phyloP scores from a whole-genome alignment of 1,140 invertebrate genomes.

The Xylocopa sonorina region DNA sequence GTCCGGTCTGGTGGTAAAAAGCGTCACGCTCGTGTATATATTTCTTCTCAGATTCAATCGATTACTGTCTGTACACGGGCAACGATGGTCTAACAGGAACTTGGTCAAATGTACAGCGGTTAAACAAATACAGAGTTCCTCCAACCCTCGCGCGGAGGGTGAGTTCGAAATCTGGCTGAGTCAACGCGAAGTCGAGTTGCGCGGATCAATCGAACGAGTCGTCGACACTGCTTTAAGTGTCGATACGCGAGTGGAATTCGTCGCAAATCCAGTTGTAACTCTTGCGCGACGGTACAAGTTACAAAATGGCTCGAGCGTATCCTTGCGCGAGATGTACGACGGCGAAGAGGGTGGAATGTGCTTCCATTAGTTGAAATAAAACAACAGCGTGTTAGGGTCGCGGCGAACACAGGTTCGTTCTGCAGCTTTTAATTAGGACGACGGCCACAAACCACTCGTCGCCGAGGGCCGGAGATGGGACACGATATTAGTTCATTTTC shows the following conservation, averaged over 20 bases:
- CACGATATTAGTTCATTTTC: slow-evolving; percentile 68
- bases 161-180: neutral
- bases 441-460: slow-evolving; percentile 59
- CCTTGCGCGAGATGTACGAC: no score
- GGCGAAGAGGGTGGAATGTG: no score
- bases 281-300: no score
- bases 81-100: no score
- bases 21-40: no score
- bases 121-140: neutral
- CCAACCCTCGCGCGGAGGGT: neutral
- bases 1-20: no score
- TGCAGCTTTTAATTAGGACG: slow-evolving; percentile 62
- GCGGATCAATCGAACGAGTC: neutral
- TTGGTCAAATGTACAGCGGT: neutral
- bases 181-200: neutral
- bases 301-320: no score
- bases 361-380: slow-evolving; percentile 11
- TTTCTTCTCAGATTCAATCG: no score
- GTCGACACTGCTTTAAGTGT: neutral
- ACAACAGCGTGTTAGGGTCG: slow-evolving; percentile 29
- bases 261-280: slow-evolving; percentile 1
- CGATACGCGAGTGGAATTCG: neutral
- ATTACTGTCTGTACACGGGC: no score
- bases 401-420: slow-evolving; percentile 53
- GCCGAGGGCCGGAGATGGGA: slow-evolving; percentile 40